These are phyloP conservation scores for Biston stratarius DNA, from an alignment of 2,888 invertebrate species.

Conservation along the genomic window DNA sequence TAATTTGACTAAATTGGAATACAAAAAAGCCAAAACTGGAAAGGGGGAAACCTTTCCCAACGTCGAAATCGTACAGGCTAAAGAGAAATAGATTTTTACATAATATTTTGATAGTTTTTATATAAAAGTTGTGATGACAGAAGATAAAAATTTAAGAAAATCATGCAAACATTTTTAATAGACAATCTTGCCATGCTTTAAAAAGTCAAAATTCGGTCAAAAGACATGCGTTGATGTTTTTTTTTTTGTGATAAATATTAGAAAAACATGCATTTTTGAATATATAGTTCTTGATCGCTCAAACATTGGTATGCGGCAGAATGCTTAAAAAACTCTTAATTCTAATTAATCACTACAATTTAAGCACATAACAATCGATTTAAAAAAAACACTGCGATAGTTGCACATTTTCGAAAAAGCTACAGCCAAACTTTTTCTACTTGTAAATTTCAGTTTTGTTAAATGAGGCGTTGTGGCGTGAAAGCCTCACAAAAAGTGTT, in stretches of 20 bases:
- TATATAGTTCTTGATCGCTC: constrained; percentile 70
- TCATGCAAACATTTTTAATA: constrained; percentile 37
- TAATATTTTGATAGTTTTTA: background rate
- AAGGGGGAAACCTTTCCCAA: no score
- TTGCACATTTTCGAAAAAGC: constrained; percentile 47
- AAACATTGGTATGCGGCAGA: constrained; percentile 67
- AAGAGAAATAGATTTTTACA: background rate
- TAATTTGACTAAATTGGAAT: no score
- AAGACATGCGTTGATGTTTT: constrained; percentile 32
- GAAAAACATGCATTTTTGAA: constrained; percentile 42
- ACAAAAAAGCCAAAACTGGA: no score
- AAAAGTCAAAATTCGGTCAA: constrained; percentile 14
- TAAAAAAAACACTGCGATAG: constrained; percentile 45
- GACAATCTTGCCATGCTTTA: constrained; percentile 30
- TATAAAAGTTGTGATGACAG: background rate
- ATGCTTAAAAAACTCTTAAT: constrained; percentile 44
- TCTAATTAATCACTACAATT: constrained; percentile 48
- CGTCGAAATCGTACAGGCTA: no score
- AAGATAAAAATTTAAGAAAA: background rate
- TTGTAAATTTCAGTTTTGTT: constrained; percentile 22
- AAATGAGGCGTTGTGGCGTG: constrained; percentile 29
- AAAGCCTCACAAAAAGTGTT: constrained; percentile 47
- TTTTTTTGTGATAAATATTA: constrained; percentile 30
- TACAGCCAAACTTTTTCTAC: constrained; percentile 48
- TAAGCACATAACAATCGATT: constrained; percentile 40